Base-by-base conservation (phyloP, 2,113 vertebrate species). In the Agapornis roseicollis region DNA sequence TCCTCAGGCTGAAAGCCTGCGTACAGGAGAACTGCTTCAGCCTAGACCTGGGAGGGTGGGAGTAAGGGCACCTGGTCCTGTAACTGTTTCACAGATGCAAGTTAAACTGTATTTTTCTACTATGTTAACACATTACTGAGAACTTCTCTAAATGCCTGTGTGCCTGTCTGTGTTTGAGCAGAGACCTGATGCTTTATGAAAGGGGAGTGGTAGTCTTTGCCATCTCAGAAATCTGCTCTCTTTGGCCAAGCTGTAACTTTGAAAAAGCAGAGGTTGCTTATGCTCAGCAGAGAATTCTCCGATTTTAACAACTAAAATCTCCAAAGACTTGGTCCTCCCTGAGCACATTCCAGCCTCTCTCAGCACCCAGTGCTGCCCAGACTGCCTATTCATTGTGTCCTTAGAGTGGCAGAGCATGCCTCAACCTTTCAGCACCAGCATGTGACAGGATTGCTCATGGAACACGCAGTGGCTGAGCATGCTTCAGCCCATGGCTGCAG, bases 61-160 rank as follows among this genome's bases (percentile, higher is more conserved):
- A 73, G n/a, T 35, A 44, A 69, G 41, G 28, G 53, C 28, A 7
- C 41, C 14, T 83, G 64, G 12, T 18, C 76, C 68, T 52, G 76
- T 15, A 41, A 28, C 49, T 69, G 10, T 76, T 90, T 35, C 58
- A 53, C 47, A 47, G 60, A 53, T 73, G 17, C 17, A 41, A 24
- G 35, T 33, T 0, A 1, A 80, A 80, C 49, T 0, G 0, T 61
- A 3, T 0, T 24, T 29, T 90, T 85, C 76, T 82, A 11, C 31
- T 52, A 22, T 15, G 15, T 55, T 66, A 64, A 72, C 84, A 49
- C 35, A n/a, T 72, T 56, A 2, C 4, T 20, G 31, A 79, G 77
- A 82, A 79, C 17, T 74, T 64, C 29, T 84, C 18, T 55, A 27
- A 60, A 70, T 1, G 3, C 20, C 10, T 39, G 44, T 31, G 10